Conservation (phyloP, 2,888 invertebrate species). For the Hemaris fuciformis region DNA sequence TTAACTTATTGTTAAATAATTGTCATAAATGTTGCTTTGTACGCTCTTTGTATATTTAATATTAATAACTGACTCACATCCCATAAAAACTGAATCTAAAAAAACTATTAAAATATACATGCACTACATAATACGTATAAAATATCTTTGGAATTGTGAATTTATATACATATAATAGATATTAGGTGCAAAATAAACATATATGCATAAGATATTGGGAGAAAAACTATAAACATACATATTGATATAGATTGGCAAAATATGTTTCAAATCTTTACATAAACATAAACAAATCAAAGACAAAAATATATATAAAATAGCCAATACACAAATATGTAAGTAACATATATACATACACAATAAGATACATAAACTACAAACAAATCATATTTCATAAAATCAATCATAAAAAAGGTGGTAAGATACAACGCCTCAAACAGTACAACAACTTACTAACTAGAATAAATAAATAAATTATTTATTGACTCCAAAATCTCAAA, state of each 20-base stretch:
- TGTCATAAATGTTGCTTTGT: slow-evolving; percentile 34
- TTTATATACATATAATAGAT: slow-evolving; percentile 26
- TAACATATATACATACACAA: slow-evolving; percentile 33
- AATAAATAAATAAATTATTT: slow-evolving; percentile 43
- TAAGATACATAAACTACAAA: slow-evolving; percentile 24
- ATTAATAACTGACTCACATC: slow-evolving; percentile 62
- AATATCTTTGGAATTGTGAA: slow-evolving; percentile 72
- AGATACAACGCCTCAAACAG: slow-evolving; percentile 24
- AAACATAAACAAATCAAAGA: slow-evolving; percentile 15
- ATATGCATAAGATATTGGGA: neutral
- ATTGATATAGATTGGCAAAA: slow-evolving; percentile 15
- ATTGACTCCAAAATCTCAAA: slow-evolving; percentile 3
- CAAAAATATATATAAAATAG: slow-evolving; percentile 21
- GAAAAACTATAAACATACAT: neutral
- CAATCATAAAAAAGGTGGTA: slow-evolving; percentile 26
- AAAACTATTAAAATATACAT: slow-evolving; percentile 42
- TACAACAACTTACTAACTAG: slow-evolving; percentile 40
- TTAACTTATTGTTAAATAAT: slow-evolving; percentile 25
- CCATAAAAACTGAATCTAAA: slow-evolving; percentile 42
- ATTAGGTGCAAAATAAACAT: slow-evolving; percentile 8
- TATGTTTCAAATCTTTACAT: slow-evolving; percentile 21
- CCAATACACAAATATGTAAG: slow-evolving; percentile 19
- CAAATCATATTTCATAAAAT: neutral
- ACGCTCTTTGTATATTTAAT: slow-evolving; percentile 40
- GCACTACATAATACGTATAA: slow-evolving; percentile 43